phyloP scores from a whole-genome alignment of 2,797 vertebrate species.

The Galaxias olidus region DNA sequence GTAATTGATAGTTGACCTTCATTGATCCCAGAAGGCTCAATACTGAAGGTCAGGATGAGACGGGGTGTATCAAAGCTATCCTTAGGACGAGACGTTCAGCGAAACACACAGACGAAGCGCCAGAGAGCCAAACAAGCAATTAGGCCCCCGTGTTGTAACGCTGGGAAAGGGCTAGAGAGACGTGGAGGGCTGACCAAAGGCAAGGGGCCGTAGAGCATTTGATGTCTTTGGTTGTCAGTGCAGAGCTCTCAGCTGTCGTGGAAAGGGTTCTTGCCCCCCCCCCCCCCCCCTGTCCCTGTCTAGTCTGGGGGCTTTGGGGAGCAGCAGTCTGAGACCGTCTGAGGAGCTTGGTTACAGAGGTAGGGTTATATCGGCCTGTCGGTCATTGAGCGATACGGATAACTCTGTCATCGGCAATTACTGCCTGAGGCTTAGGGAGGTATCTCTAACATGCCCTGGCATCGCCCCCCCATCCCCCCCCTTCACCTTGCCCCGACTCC shows the following conservation, averaged over 20 bases:
- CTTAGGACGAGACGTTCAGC: conserved; percentile 6
- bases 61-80: conserved; percentile 29
- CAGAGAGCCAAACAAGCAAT: not conserved
- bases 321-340: conserved; percentile 32
- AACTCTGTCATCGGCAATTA: conserved; percentile 61
- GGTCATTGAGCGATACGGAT: conserved; percentile 71
- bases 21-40: conserved; percentile 40
- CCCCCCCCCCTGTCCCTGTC: conserved; percentile 38
- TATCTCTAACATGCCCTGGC: conserved; percentile 49
- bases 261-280: conserved; percentile 31
- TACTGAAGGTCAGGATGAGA: conserved; percentile 49
- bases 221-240: not conserved
- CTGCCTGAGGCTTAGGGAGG: conserved; percentile 57
- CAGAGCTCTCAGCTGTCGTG: conserved; percentile 20
- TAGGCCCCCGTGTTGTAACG: not conserved
- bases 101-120: not conserved
- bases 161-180: not conserved
- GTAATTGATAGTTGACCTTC: conserved; percentile 36
- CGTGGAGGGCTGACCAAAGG: not conserved
- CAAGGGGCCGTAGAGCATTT: not conserved
- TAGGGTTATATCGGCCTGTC: conserved; percentile 64
- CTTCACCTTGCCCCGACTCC: conserved; percentile 18
- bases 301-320: conserved; percentile 52
- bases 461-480: conserved; percentile 23
- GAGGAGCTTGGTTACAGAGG: conserved; percentile 59